Conservation (phyloP, 2,113 vertebrate genomes). For the Alexandromys fortis region DNA sequence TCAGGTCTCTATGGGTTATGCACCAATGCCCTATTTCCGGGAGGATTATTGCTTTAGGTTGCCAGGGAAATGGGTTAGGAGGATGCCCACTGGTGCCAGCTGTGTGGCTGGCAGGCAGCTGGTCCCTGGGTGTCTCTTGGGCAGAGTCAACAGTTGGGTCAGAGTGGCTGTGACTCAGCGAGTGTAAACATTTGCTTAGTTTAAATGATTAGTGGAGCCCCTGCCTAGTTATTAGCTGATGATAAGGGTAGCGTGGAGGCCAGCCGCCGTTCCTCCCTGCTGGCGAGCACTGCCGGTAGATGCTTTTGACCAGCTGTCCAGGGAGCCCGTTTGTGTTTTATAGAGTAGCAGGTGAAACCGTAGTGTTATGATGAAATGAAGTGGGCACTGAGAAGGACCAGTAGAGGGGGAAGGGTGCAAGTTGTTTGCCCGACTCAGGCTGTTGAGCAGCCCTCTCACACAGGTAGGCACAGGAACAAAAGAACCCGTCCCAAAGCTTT, state of each 20-base stretch:
- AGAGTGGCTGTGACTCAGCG: conserved; percentile 63
- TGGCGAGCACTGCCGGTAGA: neutral
- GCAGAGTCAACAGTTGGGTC: conserved; percentile 59
- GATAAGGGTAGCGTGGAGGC: neutral
- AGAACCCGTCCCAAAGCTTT: neutral
- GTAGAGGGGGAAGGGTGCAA: neutral
- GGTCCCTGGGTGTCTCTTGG: conserved; percentile 64
- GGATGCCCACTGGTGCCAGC: conserved; percentile 59
- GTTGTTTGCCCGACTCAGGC: neutral
- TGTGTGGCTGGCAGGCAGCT: conserved; percentile 75
- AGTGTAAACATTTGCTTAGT: conserved; percentile 73
- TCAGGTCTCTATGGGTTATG: conserved; percentile 39
- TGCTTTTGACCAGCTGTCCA: neutral
- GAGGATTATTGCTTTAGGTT: conserved; percentile 20
- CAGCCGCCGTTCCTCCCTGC: neutral
- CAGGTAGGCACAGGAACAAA: neutral
- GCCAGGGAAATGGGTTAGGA: conserved; percentile 54
- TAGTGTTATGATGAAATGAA: neutral
- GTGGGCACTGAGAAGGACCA: neutral
- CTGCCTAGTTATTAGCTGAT: conserved; percentile 65
- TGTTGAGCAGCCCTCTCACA: neutral
- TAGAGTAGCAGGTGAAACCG: neutral
- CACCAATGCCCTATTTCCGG: neutral
- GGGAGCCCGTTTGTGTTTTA: neutral
- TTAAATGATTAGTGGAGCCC: conserved; percentile 57